phyloP scores from a whole-genome alignment of 2,113 vertebrate genomes.

The Marmota flaviventris region DNA sequence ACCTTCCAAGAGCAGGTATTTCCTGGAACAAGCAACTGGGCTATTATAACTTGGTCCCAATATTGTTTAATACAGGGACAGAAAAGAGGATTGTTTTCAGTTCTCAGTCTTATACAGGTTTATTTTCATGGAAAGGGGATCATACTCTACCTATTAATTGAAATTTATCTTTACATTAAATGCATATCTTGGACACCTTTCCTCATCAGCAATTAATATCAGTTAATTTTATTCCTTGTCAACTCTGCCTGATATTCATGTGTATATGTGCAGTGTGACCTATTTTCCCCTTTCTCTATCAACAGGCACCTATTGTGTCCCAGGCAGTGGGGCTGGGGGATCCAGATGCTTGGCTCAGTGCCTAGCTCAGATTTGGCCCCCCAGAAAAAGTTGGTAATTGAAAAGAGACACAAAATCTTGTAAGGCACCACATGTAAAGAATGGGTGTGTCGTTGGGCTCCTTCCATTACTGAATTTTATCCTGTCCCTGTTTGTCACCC shows the following conservation, averaged over 20 bases:
- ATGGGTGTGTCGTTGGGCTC: background rate
- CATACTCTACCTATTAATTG: background rate
- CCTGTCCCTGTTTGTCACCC: background rate
- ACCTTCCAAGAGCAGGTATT: background rate
- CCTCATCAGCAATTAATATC: background rate
- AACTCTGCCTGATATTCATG: background rate
- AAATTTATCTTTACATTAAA: slow-evolving; percentile 32
- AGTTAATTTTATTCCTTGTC: background rate
- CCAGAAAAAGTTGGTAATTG: background rate
- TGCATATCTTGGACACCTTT: background rate
- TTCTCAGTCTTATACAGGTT: background rate
- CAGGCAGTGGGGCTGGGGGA: background rate
- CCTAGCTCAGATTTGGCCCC: too few relatives aligned
- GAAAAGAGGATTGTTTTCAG: background rate
- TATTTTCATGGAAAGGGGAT: background rate
- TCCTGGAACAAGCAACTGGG: slow-evolving; percentile 9
- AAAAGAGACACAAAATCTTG: background rate
- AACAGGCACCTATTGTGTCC: background rate
- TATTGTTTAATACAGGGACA: background rate
- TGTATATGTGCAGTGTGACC: background rate
- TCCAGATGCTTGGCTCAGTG: background rate
- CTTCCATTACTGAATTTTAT: background rate
- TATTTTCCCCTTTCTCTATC: background rate
- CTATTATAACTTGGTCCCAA: background rate
- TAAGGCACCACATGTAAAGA: background rate